phyloP scores from a whole-genome alignment of 2,113 vertebrate species.

The Phalacrocorax pelagicus region DNA sequence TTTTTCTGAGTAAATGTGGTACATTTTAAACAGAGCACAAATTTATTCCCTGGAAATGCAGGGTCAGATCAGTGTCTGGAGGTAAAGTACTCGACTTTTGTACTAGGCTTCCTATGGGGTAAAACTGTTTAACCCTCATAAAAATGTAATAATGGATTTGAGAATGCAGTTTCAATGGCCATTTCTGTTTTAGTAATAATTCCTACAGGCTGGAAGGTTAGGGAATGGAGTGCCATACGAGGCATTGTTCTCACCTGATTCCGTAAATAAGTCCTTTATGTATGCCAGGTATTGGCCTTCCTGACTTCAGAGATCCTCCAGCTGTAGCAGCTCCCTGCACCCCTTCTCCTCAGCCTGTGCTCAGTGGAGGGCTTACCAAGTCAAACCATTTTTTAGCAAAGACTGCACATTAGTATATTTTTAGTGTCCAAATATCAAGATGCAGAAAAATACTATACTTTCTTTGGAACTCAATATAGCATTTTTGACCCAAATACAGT shows the following conservation, averaged over 20 bases:
- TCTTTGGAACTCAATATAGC: background rate
- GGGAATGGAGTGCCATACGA: background rate
- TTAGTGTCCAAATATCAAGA: background rate
- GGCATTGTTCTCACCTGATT: background rate
- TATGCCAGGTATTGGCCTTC: background rate
- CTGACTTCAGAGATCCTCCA: background rate
- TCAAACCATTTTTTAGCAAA: background rate
- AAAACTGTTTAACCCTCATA: background rate
- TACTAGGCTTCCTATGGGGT: background rate
- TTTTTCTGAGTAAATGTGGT: background rate
- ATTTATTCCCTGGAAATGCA: background rate
- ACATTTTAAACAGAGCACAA: background rate
- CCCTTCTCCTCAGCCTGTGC: background rate
- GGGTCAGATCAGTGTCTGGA: background rate
- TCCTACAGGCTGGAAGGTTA: background rate
- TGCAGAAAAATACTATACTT: background rate
- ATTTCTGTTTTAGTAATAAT: background rate
- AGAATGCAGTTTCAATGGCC: background rate
- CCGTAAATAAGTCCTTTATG: background rate
- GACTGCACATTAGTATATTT: background rate
- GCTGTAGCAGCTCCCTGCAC: background rate
- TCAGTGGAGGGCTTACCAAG: background rate
- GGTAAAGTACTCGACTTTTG: background rate
- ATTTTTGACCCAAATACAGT: background rate
- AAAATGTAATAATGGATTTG: background rate